A percentile compares a stretch with the other conserved stretches of the same genome.
Conservation (phyloP, 2,888 invertebrate genomes). For the Oligia strigilis region DNA sequence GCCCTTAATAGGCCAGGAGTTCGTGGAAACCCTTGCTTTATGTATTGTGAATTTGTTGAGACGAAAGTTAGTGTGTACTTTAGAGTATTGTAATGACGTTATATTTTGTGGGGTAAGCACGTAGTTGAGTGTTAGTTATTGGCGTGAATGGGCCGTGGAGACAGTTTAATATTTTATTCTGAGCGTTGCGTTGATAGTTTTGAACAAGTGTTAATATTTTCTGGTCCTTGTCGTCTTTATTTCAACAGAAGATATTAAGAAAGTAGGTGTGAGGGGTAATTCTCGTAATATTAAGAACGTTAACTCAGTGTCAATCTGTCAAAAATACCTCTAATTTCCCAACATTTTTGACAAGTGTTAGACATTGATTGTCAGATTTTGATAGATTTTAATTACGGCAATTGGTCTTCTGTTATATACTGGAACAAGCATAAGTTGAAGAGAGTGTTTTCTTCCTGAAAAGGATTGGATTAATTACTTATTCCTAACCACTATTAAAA, state of each 20-base stretch:
- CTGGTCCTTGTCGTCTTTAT: background rate
- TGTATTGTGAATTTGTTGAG: conserved; percentile 51
- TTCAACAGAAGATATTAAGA: background rate
- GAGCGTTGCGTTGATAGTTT: conserved; percentile 19
- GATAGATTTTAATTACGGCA: no score
- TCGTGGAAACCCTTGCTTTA: conserved; percentile 62
- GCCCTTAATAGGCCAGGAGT: conserved; percentile 22
- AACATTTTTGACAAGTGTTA: no score
- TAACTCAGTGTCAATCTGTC: no score
- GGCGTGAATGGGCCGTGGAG: background rate
- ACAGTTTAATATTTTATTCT: conserved; percentile 25
- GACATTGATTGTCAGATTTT: no score
- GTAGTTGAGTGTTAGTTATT: conserved; percentile 36
- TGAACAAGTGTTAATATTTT: conserved; percentile 13
- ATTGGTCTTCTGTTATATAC: no score
- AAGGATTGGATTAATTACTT: no score
- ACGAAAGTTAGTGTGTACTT: conserved; percentile 31
- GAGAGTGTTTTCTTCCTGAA: no score
- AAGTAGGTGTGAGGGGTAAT: background rate
- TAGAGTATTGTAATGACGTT: conserved; percentile 20
- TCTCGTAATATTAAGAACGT: no score
- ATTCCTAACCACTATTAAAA: no score
- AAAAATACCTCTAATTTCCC: no score
- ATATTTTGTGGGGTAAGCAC: conserved; percentile 41
- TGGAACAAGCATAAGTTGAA: no score